Evolutionary conservation across 2,888 invertebrate species (phyloP), one percentile per base, ranked within the genome.

Genomic region (Germaria angustata): DNA sequence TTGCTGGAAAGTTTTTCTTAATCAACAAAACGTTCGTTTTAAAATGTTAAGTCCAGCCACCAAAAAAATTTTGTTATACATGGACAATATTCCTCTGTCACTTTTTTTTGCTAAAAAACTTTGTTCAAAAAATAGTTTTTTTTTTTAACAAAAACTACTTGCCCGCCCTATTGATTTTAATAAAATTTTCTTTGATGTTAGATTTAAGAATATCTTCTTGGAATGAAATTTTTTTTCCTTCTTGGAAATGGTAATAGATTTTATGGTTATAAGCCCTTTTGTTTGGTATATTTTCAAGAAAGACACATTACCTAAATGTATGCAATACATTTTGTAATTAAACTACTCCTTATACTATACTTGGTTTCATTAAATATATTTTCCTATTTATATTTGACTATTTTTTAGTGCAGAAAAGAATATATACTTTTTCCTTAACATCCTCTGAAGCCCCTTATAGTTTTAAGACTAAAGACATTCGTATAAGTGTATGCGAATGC

Each of bases 231-330:
- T 15, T 5, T n/a, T 34, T 41, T 41, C 7, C 0, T 3, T 51
- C 15, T 68, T 49, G 36, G 36, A 22, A 32, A 49, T 71, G 39
- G 79, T 79, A 72, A 79, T 72, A 65, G 79, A 72, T 72, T 79
- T 72, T 79, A 72, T 72, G 79, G 49, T 72, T 72, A 79, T 72
- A 65, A 79, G 59, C 39, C 57, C 41, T 51, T 72, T 65, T 24
- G 13, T 57, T 49, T 39, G 44, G 63, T 63, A 61, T 17, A 3
- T 4, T 46, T 15, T 15, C 1, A 15, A 57, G 13, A 57, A 39
- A 65, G 34, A 73, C 28, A 63, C 32, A 55, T 11, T 28, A 15
- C 53, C 61, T 15, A 11, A 68, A 44, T 44, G 15, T 69, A 69
- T 77, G 69, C 77, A 69, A 61, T 1, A 44, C 9, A 44, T 61